Base-by-base conservation (phyloP, 64 coral and sea anemone genomes). In the Montipora capricornis region DNA sequence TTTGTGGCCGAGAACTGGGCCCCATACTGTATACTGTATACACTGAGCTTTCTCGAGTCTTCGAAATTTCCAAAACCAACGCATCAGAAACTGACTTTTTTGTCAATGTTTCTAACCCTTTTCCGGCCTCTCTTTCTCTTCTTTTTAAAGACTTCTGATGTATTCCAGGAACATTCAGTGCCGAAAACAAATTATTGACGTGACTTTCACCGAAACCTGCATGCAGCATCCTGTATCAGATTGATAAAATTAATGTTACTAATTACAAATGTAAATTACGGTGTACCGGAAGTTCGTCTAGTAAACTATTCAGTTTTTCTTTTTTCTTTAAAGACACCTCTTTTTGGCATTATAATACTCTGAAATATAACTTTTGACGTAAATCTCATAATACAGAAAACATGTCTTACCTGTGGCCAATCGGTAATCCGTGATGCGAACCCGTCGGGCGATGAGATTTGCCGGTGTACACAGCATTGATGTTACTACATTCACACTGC, bases 401-500 rank as follows among this genome's bases (percentile, higher is more conserved):
- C 48, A 60, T 83, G n/a, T 29, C 29, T 29, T 29, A 29, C 29
- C 29, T 29, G 29, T 29, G 29, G 29, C 29, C 29, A 29, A 29
- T 59, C 57, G 57, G 57, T 47, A 51, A 59, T 59, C 57, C 1
- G 57, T 59, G 13, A 68, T 68, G 10, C 14, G 4, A 68, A 68
- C 66, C 19, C 66, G 51, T 26, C 22, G 61, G 10, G 20, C 16
- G 16, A 47, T 87, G 83, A 0, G 22, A 19, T 69, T 68, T 22
- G 24, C 89, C 89, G 13, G 89, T 90, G 16, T 20, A 80, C 19
- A 90, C 57, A 44, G 8, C 68, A 49, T 90, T 90, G 24, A 26
- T 10, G 14, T 64, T 79, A 49, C 79, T 70, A 91, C 90, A 91
- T 29, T 83, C 90, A 75, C 90, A 91, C 59, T 83, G 76, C 7